Evolutionary conservation across 2,888 invertebrate species (phyloP), one percentile per base, ranked within the genome.

Genomic region (Sphaeridia pumilis): DNA sequence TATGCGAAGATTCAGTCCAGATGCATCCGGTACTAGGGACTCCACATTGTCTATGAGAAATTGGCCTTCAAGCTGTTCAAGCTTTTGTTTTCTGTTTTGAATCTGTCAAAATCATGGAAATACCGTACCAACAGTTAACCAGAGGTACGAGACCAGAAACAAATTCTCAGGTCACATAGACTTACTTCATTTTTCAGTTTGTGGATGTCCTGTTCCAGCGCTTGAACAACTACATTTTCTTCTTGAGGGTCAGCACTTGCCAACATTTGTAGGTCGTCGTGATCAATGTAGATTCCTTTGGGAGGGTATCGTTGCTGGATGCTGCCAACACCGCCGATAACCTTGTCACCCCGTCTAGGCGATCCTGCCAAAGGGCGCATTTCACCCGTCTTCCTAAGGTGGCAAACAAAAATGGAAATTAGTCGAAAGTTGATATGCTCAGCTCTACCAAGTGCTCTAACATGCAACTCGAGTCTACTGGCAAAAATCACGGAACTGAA

Each of bases 271-370:
- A 95, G 80, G 78, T 94, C 94, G 74, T 94, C 94, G 74, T 92
- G 87, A 79, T 90, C 92, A 75, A 95, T 87, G 78, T 89, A 88
- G 84, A 95, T 92, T 74, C 94, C 94, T 68, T 87, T 84, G 58
- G 94, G 94, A 67, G 94, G 87, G 70, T 90, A 83, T 68, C 78
- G 76, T 69, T 75, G 74, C 22, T 69, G 67, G 31, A 69, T 61
- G 26, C 68, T 59, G 28, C 68, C 65, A 41, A 62, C 61, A 46
- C 66, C 66, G 31, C 64, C 63, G 48, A 68, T 71, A 42, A 61
- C 61, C 51, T 60, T 60, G 31, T 67, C 67, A 20, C 66, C 67
- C 34, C 66, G 61, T 51, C 67, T 65, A 46, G 67, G 55, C 3
- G 66, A 66, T 66, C 85, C 85, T 70, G 83, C 81, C 68, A 84